Base-by-base conservation (phyloP, 2,113 vertebrate species). In the Eubucco bourcierii region DNA sequence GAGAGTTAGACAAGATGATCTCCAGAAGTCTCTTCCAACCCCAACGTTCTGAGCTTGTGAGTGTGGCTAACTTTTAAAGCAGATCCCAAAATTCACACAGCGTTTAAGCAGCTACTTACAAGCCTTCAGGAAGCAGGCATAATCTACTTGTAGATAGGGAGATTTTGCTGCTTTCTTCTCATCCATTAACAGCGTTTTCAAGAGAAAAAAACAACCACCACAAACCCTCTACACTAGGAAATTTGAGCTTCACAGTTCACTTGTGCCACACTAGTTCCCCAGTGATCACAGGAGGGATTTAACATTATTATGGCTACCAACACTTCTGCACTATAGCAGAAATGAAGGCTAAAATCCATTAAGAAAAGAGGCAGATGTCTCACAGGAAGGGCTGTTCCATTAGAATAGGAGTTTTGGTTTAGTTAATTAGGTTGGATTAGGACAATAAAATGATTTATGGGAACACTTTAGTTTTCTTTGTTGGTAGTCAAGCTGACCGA, bases 371-470 rank as follows among this genome's bases (percentile, higher is more conserved):
- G 87, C 94, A 95, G 94, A 91, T 95, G 94, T 95, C 93, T 90
- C 84, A 27, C 91, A 96, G 91, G 87, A 95, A 95, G 31, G 87
- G 74, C 66, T 89, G 80, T 66, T 76, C 82, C 75, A 46, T 56
- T 59, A 80, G 87, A 92, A 95, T 10, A 63, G 41, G 52, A 87
- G 73, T 73, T 95, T 95, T 73, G 63, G 75, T 56, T 92, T 47
- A 61, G 78, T 85, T 92, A 96, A 95, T 95, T 92, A 95, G 94
- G 93, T 95, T 90, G 90, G 85, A 85, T 94, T 88, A 88, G 95
- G 92, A 95, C 95, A 95, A 96, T 90, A 83, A 80, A 77, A 88
- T 94, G 84, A 95, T 95, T 95, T 96, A 95, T 94, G 80, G 82
- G 82, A 93, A 95, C 87, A 72, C 91, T 95, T 94, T 53, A 41